These are phyloP conservation scores for Tapirus terrestris DNA, from an alignment of 2,113 vertebrate species.

Conservation along the genomic window DNA sequence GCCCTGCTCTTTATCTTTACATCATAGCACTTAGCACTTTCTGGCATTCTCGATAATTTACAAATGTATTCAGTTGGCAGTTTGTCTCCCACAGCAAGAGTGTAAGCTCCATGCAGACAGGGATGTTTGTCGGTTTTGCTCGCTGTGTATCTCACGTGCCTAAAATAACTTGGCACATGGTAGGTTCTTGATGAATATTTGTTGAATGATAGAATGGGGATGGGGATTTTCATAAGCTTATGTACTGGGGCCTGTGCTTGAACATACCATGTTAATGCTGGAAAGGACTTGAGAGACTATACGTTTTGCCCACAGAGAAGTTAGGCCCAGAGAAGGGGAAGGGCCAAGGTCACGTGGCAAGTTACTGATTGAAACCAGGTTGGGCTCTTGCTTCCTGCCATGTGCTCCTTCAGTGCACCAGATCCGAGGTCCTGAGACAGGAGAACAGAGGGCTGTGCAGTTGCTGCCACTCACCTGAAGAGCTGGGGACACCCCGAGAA, in stretches of 20 bases:
- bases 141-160: background rate
- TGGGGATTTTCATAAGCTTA: background rate
- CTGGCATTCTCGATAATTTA: background rate
- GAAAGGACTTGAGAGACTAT: background rate
- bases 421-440: background rate
- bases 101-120: background rate
- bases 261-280: background rate
- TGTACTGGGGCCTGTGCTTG: background rate
- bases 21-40: background rate
- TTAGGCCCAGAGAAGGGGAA: background rate
- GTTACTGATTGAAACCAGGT: background rate
- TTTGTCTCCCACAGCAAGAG: background rate
- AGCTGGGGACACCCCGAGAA: background rate
- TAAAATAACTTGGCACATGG: background rate
- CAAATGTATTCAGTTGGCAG: rapidly evolving
- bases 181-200: background rate
- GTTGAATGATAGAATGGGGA: background rate
- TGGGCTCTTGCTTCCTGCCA: background rate
- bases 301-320: background rate
- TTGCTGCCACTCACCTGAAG: background rate
- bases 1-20: background rate
- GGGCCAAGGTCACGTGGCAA: background rate
- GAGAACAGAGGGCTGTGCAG: background rate
- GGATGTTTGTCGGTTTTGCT: background rate
- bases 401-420: background rate